Evolutionary conservation across 35 echinoderm and acorn worm genomes (phyloP).

Genomic region (Amphiura filiformis): DNA sequence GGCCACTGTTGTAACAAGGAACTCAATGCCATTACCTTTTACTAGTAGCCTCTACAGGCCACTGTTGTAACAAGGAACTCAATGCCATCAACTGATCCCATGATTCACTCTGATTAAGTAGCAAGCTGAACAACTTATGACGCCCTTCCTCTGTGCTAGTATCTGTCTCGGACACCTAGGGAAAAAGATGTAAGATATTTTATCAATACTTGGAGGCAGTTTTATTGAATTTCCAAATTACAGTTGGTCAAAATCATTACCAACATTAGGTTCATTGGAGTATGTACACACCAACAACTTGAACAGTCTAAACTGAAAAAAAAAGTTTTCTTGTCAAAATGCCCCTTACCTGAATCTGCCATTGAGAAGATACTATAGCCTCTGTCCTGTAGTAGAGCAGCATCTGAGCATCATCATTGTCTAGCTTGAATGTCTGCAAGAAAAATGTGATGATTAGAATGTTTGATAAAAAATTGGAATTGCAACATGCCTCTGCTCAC

Average conservation of each 20-base stretch:
- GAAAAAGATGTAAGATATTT: background rate
- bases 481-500: background rate
- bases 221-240: too few species aligned
- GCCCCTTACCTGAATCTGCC: slow-evolving; percentile 47
- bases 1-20: slow-evolving; percentile 73
- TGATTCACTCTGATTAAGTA: slow-evolving; percentile 25
- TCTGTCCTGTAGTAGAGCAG: slow-evolving; percentile 70
- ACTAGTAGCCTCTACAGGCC: slow-evolving; percentile 55
- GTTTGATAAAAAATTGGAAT: background rate
- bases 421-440: slow-evolving; percentile 65
- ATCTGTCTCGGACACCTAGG: slow-evolving; percentile 10
- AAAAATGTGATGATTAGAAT: slow-evolving; percentile 1
- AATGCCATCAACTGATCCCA: slow-evolving; percentile 57
- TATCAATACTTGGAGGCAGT: too few species aligned
- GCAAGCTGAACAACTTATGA: slow-evolving; percentile 37
- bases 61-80: slow-evolving; percentile 49
- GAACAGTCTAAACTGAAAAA: too few species aligned
- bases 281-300: too few species aligned
- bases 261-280: too few species aligned
- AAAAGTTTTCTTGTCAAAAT: too few species aligned
- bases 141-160: slow-evolving; percentile 34
- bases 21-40: slow-evolving; percentile 32
- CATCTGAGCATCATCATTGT: slow-evolving; percentile 46
- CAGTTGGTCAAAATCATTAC: too few species aligned
- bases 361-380: slow-evolving; percentile 50